Conservation (phyloP, 2,888 invertebrate genomes). For the Scaptomyza cyrtandrae region DNA sequence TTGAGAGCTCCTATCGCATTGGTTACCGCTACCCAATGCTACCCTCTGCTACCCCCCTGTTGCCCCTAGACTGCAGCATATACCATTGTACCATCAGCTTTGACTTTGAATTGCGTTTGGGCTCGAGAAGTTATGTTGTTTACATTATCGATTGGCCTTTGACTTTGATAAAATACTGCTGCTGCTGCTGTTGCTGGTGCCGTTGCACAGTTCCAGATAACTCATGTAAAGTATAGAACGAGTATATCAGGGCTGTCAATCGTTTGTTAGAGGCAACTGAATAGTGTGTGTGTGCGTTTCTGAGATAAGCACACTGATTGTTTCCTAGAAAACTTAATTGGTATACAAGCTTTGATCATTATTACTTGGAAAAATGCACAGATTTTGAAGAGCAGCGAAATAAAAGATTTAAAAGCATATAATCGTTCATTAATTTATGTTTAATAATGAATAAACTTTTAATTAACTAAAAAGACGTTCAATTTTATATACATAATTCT, state of each 20-base stretch:
- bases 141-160: constrained; percentile 59
- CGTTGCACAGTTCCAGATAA: constrained; percentile 43
- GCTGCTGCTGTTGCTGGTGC: constrained; percentile 5
- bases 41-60: not conserved
- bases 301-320: constrained; percentile 40
- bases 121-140: constrained; percentile 44
- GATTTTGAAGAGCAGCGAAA: not conserved
- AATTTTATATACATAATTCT: not conserved
- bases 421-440: too few relatives aligned
- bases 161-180: constrained; percentile 52
- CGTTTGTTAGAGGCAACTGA: constrained; percentile 28
- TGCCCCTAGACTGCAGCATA: not conserved
- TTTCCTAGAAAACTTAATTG: constrained; percentile 37
- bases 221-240: constrained; percentile 34
- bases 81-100: constrained; percentile 30
- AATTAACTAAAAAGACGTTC: not conserved
- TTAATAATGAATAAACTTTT: not conserved
- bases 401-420: too few relatives aligned
- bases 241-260: constrained; percentile 24
- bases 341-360: constrained; percentile 34
- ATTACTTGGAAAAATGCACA: not conserved
- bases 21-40: not conserved
- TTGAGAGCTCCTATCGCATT: constrained; percentile 32
- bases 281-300: constrained; percentile 16
- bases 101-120: constrained; percentile 54